Evolutionary conservation across 2,797 vertebrate species (phyloP).

Genomic region (Karalla daura): DNA sequence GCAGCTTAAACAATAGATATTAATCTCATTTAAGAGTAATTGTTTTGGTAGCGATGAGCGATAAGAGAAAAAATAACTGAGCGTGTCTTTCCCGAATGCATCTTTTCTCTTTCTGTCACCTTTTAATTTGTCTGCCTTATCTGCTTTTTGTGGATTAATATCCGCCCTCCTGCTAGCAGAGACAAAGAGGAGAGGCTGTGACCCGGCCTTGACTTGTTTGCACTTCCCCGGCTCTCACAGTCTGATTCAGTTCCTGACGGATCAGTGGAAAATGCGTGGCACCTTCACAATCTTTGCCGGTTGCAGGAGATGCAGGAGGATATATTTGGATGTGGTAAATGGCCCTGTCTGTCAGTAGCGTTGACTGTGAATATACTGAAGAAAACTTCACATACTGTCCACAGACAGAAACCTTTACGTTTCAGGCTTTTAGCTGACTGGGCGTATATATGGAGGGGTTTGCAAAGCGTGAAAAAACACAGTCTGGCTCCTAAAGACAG

Average conservation of each 20-base stretch:
- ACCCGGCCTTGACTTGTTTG: conserved; percentile 66
- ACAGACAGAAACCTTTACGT: conserved; percentile 24
- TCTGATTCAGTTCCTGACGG: conserved; percentile 66
- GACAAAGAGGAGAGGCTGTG: conserved; percentile 55
- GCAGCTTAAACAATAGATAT: background rate
- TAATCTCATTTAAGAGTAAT: conserved; percentile 27
- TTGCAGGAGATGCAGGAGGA: conserved; percentile 33
- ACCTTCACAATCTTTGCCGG: conserved; percentile 46
- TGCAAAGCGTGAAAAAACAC: conserved; percentile 26
- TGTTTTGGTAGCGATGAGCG: conserved; percentile 52
- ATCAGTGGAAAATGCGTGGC: conserved; percentile 68
- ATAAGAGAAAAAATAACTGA: conserved; percentile 29
- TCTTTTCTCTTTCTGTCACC: conserved; percentile 55
- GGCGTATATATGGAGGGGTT: conserved; percentile 18
- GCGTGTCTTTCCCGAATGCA: conserved; percentile 19
- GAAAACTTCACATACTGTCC: conserved; percentile 31
- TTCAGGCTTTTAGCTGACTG: conserved; percentile 47
- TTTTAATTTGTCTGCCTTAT: conserved; percentile 58
- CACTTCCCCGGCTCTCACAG: conserved; percentile 49
- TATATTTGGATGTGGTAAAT: conserved; percentile 63
- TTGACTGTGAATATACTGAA: conserved; percentile 42
- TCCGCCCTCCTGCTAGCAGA: conserved; percentile 62
- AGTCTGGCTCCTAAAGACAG: conserved; percentile 17
- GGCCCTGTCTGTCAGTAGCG: conserved; percentile 52
- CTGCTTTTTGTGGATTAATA: conserved; percentile 66